Percentiles rank a stretch among this genome's conserved stretches.
These are phyloP conservation scores for Remorina albescens DNA, from an alignment of 2,797 vertebrate genomes.

Conservation along the genomic window DNA sequence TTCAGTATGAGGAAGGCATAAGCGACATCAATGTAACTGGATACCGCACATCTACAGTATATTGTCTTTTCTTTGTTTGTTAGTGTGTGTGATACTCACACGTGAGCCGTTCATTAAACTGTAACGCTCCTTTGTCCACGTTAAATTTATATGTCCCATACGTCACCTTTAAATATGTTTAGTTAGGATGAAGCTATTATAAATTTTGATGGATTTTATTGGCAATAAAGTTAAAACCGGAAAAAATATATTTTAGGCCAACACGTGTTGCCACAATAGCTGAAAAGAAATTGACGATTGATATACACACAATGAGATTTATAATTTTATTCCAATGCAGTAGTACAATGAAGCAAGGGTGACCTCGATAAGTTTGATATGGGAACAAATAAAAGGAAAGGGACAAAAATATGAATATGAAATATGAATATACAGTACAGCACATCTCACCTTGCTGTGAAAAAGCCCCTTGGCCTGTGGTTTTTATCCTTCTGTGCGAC, in stretches of 20 bases:
- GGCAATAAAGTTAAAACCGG: slow-evolving; percentile 2
- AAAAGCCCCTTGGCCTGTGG: slow-evolving; percentile 7
- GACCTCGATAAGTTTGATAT: neutral
- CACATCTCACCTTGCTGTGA: neutral
- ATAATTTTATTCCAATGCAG: slow-evolving; percentile 15
- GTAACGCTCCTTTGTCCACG: neutral
- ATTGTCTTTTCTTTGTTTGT: slow-evolving; percentile 27
- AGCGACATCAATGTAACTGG: slow-evolving; percentile 45
- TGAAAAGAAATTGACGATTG: neutral
- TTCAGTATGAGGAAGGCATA: slow-evolving; percentile 45
- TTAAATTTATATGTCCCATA: neutral
- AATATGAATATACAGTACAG: neutral
- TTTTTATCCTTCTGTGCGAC: neutral
- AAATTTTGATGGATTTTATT: too few species aligned
- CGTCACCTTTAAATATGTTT: too few species aligned
- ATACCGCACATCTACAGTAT: slow-evolving; percentile 27
- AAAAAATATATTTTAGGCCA: neutral
- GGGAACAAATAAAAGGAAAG: slow-evolving; percentile 9
- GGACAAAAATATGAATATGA: neutral
- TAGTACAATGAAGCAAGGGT: neutral
- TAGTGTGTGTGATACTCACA: too few species aligned
- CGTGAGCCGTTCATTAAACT: slow-evolving; percentile 1
- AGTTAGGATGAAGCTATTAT: too few species aligned
- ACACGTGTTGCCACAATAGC: neutral
- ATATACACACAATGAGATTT: slow-evolving; percentile 21